phyloP scores from a whole-genome alignment of 2,113 vertebrate species.

The Vanacampus margaritifer region DNA sequence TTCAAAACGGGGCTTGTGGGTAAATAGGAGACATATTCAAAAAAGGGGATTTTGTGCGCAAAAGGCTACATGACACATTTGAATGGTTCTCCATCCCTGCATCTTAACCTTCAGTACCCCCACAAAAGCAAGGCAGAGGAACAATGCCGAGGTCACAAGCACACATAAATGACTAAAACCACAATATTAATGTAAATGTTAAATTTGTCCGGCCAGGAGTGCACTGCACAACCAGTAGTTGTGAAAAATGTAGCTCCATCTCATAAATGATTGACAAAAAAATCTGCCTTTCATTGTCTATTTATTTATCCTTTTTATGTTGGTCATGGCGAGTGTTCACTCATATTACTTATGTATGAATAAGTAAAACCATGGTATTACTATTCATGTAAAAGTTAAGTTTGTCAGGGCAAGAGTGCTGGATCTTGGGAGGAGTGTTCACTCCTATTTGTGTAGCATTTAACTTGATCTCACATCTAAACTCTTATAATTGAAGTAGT shows the following conservation, averaged over 20 bases:
- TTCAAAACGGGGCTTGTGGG: conserved; percentile 67
- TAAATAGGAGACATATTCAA: conserved; percentile 66
- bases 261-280: background rate
- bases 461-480: background rate
- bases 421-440: background rate
- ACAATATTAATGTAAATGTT: background rate
- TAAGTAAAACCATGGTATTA: background rate
- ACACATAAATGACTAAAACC: background rate
- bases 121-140: conserved; percentile 21
- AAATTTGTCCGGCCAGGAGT: background rate
- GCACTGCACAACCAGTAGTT: background rate
- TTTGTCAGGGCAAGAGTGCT: background rate
- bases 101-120: conserved; percentile 57
- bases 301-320: background rate
- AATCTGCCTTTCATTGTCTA: background rate
- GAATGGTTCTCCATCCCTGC: conserved; percentile 34
- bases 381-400: background rate
- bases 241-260: background rate
- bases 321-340: background rate
- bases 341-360: background rate
- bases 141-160: conserved; percentile 43
- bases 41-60: conserved; percentile 50
- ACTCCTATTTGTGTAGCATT: background rate
- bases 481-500: too few species aligned
- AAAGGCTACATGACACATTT: conserved; percentile 54